phyloP scores from a whole-genome alignment of 1,140 invertebrate genomes.

The Pteromalus puparum region DNA sequence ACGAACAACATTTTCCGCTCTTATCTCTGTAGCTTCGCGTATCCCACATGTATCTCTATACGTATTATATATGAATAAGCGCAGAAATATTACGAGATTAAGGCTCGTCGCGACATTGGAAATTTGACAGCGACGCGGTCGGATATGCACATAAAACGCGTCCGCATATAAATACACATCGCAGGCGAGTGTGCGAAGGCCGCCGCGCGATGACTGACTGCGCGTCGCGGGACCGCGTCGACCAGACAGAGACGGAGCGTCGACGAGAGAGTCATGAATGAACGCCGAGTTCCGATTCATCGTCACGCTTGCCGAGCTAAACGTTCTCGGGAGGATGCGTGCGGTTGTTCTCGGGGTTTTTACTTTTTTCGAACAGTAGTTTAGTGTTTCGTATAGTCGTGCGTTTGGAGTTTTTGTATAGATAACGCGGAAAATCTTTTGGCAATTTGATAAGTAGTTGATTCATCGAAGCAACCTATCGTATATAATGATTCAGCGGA shows the following conservation, averaged over 20 bases:
- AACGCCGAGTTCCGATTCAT: slow-evolving; percentile 9
- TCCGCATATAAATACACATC: background rate
- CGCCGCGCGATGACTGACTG: slow-evolving; percentile 18
- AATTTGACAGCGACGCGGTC: background rate
- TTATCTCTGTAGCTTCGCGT: too few relatives aligned
- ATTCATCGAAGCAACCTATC: background rate
- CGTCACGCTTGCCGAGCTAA: background rate
- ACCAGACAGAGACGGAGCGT: background rate
- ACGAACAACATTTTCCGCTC: too few relatives aligned
- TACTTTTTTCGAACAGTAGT: background rate
- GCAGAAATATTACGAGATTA: background rate
- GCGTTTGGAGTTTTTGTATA: too few relatives aligned
- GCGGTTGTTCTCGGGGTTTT: background rate
- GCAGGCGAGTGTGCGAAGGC: background rate
- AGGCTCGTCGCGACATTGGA: background rate
- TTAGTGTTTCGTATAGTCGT: too few relatives aligned
- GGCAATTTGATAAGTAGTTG: background rate
- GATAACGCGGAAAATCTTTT: background rate
- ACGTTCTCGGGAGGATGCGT: background rate
- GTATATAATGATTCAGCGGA: background rate
- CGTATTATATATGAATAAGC: too few relatives aligned
- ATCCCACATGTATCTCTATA: too few relatives aligned
- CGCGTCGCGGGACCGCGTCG: background rate
- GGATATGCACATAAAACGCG: background rate
- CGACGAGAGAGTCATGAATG: slow-evolving; percentile 4